These are phyloP conservation scores for Pristis pectinata DNA, from an alignment of 2,797 vertebrate species.

Conservation along the genomic window DNA sequence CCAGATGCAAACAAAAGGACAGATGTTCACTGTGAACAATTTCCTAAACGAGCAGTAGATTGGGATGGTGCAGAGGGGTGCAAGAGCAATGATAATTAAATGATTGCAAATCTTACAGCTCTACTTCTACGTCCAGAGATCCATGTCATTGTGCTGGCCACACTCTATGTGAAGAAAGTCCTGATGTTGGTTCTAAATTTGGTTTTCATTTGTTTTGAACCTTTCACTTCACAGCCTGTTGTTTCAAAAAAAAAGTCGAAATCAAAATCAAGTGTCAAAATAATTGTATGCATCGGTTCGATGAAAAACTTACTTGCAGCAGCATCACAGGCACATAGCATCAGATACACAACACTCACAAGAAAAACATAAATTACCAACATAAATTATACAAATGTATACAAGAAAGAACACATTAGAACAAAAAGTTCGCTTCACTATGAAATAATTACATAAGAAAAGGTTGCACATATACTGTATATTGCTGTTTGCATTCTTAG, in stretches of 20 bases:
- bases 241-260: not conserved
- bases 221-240: not conserved
- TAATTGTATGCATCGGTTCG: too few relatives aligned
- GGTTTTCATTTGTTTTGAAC: not conserved
- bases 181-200: not conserved
- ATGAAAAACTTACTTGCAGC: too few relatives aligned
- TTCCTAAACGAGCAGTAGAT: not conserved
- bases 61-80: not conserved
- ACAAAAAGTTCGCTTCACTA: too few relatives aligned
- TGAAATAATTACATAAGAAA: not conserved
- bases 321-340: too few relatives aligned
- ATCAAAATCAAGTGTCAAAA: too few relatives aligned
- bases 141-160: not conserved
- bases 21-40: not conserved
- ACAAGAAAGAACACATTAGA: too few relatives aligned
- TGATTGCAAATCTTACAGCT: not conserved
- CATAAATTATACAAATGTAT: too few relatives aligned
- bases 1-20: not conserved
- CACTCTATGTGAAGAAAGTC: not conserved
- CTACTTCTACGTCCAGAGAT: not conserved
- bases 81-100: not conserved
- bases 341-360: too few relatives aligned
- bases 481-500: not conserved
- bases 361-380: too few relatives aligned
- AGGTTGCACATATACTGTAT: not conserved